Percentiles rank a stretch among this genome's conserved stretches.
Conservation (phyloP, 2,888 invertebrate genomes). For the Mantis religiosa region DNA sequence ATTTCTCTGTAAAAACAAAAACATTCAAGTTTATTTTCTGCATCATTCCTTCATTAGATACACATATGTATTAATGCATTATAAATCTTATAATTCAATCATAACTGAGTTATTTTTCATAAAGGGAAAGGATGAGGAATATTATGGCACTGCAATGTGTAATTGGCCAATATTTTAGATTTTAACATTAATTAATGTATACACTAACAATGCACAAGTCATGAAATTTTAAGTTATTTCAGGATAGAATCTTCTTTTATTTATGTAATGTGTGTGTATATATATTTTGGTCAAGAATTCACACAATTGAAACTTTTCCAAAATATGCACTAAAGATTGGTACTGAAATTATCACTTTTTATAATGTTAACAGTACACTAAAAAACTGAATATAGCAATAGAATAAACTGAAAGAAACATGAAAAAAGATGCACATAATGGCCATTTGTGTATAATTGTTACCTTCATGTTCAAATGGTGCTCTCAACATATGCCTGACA, state of each 20-base stretch:
- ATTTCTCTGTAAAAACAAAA: neutral
- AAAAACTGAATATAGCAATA: too few species aligned
- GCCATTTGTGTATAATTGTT: neutral
- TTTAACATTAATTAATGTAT: neutral
- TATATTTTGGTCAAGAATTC: neutral
- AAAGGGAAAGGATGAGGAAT: neutral
- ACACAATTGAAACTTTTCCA: neutral
- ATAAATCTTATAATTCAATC: neutral
- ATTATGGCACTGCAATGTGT: neutral
- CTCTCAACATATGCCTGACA: neutral
- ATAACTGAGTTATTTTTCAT: neutral
- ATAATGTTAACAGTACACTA: neutral
- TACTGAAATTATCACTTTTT: neutral
- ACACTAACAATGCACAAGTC: neutral
- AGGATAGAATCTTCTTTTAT: neutral
- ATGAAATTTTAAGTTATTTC: neutral
- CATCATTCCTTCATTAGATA: neutral
- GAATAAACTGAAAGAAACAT: too few species aligned
- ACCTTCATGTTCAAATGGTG: neutral
- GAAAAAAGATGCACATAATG: neutral
- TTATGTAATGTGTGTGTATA: neutral
- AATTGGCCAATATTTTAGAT: neutral
- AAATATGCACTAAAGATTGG: neutral
- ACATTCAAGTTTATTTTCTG: neutral
- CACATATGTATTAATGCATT: neutral